Conservation (phyloP, 2,113 vertebrate species). For the Solea solea region DNA sequence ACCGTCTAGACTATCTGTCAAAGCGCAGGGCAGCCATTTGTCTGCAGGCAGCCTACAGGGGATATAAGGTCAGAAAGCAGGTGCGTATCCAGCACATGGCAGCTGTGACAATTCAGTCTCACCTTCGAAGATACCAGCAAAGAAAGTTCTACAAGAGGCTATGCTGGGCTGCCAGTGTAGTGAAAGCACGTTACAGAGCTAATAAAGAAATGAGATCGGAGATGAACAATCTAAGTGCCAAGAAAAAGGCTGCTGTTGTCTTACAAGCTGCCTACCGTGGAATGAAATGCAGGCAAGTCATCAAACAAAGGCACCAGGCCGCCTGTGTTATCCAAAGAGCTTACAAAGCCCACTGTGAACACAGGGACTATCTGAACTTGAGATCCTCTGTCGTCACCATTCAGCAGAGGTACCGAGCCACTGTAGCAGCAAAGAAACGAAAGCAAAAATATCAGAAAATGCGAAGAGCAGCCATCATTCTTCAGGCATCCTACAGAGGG, state of each 20-base stretch:
- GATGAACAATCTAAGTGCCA: constrained; percentile 52
- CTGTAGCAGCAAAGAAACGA: not conserved
- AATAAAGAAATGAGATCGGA: constrained; percentile 71
- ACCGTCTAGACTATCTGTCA: constrained; percentile 71
- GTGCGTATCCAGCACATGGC: constrained; percentile 62
- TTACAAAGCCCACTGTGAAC: not conserved
- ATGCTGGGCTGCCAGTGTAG: constrained; percentile 71
- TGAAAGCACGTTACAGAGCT: constrained; percentile 84
- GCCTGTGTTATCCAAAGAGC: constrained; percentile 79
- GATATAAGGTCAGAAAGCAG: constrained; percentile 70
- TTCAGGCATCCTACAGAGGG: not conserved
- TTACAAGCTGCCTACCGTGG: constrained; percentile 85
- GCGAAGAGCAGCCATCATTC: not conserved
- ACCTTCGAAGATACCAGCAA: constrained; percentile 78
- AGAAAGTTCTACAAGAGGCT: constrained; percentile 73
- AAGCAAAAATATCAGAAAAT: not conserved
- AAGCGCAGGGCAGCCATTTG: constrained; percentile 73
- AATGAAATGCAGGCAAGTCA: constrained; percentile 72
- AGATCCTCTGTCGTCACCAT: not conserved
- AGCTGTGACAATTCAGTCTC: constrained; percentile 86
- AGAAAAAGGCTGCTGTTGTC: constrained; percentile 70
- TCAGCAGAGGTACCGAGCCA: not conserved
- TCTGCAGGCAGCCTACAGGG: constrained; percentile 87
- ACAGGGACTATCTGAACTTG: not conserved
- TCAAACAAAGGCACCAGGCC: constrained; percentile 70